Evolutionary conservation across 1,140 invertebrate genomes (phyloP).

Genomic region (Apis florea): DNA sequence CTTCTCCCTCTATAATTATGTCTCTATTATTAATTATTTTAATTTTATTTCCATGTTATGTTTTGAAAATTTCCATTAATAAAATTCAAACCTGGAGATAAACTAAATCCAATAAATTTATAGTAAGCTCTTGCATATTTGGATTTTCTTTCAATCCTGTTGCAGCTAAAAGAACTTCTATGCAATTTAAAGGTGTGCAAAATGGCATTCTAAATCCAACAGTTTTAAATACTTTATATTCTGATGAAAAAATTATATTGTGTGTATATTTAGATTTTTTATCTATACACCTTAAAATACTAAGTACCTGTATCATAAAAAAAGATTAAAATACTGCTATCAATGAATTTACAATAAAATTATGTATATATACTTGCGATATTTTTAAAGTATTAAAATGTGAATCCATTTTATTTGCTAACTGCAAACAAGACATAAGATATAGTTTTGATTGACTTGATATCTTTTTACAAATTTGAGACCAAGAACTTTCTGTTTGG

Average conservation of each 20-base stretch:
- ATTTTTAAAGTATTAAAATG: conserved; percentile 55
- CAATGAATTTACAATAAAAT: background rate
- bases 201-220: conserved; percentile 67
- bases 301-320: conserved; percentile 58
- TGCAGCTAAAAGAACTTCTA: conserved; percentile 68
- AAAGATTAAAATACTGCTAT: background rate
- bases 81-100: conserved; percentile 66
- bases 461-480: conserved; percentile 46
- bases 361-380: conserved; percentile 58
- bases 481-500: conserved; percentile 34
- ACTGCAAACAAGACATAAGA: conserved; percentile 71
- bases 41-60: background rate
- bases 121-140: conserved; percentile 50
- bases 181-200: conserved; percentile 65
- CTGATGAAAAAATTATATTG: conserved; percentile 59
- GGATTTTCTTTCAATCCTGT: conserved; percentile 56
- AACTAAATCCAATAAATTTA: conserved; percentile 65
- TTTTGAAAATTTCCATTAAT: background rate
- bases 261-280: conserved; percentile 55
- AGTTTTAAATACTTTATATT: conserved; percentile 67
- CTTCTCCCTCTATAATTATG: conserved; percentile 45
- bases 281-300: conserved; percentile 58
- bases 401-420: conserved; percentile 73
- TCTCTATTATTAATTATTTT: background rate
- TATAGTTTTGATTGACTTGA: conserved; percentile 59